A percentile compares a stretch with the other conserved stretches of the same genome.
Evolutionary conservation across 2,888 invertebrate species (phyloP).

Genomic region (Eudasyphora cyanicolor): DNA sequence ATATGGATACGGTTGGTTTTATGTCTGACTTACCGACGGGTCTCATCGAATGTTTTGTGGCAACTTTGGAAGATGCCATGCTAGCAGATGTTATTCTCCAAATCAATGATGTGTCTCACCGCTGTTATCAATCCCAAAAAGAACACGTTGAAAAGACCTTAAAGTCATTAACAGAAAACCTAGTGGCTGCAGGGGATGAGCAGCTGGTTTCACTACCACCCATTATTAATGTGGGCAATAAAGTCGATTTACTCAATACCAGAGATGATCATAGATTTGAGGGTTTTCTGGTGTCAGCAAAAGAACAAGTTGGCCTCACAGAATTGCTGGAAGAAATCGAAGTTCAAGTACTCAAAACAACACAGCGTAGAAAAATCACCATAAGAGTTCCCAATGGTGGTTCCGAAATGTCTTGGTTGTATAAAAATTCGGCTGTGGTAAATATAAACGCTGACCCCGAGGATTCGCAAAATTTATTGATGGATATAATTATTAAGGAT

Average conservation of each 20-base stretch:
- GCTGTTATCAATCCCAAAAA: conserved; percentile 85
- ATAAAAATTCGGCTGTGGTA: conserved; percentile 84
- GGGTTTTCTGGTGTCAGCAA: conserved; percentile 80
- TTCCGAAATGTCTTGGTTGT: conserved; percentile 83
- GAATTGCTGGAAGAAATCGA: conserved; percentile 75
- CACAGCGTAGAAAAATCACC: conserved; percentile 81
- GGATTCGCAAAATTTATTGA: conserved; percentile 81
- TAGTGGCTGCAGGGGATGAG: conserved; percentile 63
- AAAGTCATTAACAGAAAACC: conserved; percentile 80
- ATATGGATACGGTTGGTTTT: conserved; percentile 93
- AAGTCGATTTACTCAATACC: conserved; percentile 82
- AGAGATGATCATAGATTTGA: conserved; percentile 68
- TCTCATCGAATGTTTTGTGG: conserved; percentile 89
- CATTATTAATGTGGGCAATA: conserved; percentile 88
- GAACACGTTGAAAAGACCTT: conserved; percentile 86
- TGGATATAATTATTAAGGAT: conserved; percentile 83
- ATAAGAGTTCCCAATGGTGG: conserved; percentile 83
- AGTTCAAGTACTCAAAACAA: conserved; percentile 80
- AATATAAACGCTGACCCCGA: conserved; percentile 80
- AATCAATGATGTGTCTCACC: conserved; percentile 89
- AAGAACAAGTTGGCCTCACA: conserved; percentile 78
- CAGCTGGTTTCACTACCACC: conserved; percentile 70
- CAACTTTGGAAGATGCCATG: conserved; percentile 90
- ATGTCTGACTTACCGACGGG: conserved; percentile 90
- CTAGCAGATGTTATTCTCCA: conserved; percentile 89